Evolutionary conservation across 2,888 invertebrate genomes (phyloP), one percentile per base, ranked within the genome.

Genomic region (Microctonus aethiopoides): DNA sequence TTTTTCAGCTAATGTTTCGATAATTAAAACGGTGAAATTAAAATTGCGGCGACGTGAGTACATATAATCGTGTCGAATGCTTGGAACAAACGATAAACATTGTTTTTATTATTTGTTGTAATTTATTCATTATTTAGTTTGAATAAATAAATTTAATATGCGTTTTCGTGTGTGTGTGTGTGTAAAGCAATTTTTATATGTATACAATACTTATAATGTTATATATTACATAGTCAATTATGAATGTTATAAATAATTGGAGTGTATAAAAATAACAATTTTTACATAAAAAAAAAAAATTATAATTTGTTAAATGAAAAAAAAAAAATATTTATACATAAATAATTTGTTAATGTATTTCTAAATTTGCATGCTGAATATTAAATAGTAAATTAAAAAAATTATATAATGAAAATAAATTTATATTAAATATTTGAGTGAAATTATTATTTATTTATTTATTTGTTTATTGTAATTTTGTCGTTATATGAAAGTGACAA

Each of bases 1-100:
- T 75, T 76, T 76, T 77, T 76, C 76, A 78, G 76, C 78, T 68
- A 74, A 72, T 76, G 71, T 76, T 75, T 76, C 77, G 75, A 74
- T 75, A 78, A 77, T 78, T 75, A 77, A 74, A 72, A 73, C 71
- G 73, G 74, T 74, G 73, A 76, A 75, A 76, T 77, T 75, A 75
- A 74, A 73, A 74, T 76, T 70, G 75, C 74, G 65, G 72, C 68
- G 73, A 77, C 76, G 78, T 78, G 76, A 78, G 77, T 78, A 78
- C 74, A 68, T 67, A 54, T 61, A 54, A 20, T 60, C 60, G 39
- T 61, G 54, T 36, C 24, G 24, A 39, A 39, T 70, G 63, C 41
- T 57, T 68, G 70, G 68, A 67, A 65, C 72, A 67, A 68, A 62
- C 69, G 67, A 74, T 60, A 76, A 66, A 61, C 57, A 65, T 70